These are phyloP conservation scores for Python bivittatus DNA, from an alignment of 2,113 vertebrate genomes.

Conservation along the genomic window DNA sequence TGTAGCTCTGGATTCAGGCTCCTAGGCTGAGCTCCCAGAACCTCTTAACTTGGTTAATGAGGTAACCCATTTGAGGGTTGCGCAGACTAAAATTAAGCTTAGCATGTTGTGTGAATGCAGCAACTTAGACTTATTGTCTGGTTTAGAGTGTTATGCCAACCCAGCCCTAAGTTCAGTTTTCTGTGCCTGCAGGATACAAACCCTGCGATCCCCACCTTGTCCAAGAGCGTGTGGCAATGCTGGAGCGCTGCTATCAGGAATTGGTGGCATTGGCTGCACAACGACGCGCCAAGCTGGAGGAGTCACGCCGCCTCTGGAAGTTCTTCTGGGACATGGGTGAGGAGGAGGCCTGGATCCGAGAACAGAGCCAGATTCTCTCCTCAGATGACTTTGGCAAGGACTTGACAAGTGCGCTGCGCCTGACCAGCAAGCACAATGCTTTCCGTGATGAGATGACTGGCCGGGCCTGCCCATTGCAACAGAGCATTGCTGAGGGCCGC, in stretches of 20 bases:
- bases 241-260: constrained; percentile 83
- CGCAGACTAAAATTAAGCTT: background rate
- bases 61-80: background rate
- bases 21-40: background rate
- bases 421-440: constrained; percentile 89
- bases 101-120: background rate
- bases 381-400: constrained; percentile 85
- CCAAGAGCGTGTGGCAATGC: constrained; percentile 76
- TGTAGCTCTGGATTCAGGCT: background rate
- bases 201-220: constrained; percentile 88
- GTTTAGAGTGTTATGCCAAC: background rate
- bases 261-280: constrained; percentile 77
- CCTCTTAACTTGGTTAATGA: background rate
- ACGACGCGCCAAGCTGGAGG: constrained; percentile 81
- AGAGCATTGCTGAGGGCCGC: constrained; percentile 83
- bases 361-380: constrained; percentile 88
- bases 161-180: background rate
- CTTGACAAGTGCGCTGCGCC: constrained; percentile 82
- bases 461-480: constrained; percentile 82
- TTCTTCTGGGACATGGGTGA: constrained; percentile 93
- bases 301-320: constrained; percentile 87
- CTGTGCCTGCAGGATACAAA: constrained; percentile 77
- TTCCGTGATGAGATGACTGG: constrained; percentile 90
- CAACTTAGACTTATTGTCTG: background rate
- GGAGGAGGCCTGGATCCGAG: constrained; percentile 89